Base-by-base conservation (phyloP, 2,888 invertebrate species). In the Folsomia manolachei region DNA sequence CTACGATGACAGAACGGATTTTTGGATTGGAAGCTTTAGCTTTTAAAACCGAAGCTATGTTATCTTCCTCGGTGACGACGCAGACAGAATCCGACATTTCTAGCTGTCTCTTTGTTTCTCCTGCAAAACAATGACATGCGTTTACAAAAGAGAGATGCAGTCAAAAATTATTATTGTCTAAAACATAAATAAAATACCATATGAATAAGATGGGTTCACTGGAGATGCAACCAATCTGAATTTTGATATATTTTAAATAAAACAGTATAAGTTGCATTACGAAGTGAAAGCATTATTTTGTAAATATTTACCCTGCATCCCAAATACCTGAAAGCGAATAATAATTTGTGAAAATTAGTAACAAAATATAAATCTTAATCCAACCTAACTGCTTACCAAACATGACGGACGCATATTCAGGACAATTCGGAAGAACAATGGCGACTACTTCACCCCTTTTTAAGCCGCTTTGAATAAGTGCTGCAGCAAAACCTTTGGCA, bases 391-490 rank as follows among this genome's bases (percentile, higher is more conserved):
- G n/a, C n/a, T n/a, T n/a, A n/a, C 80, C 80, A 67, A 76, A 75
- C 7, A 80, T 60, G 2, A 80, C 67, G 7, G 73, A 68, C 1
- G 76, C 74, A 66, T 87, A 90, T 83, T 94, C 93, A 0, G 93
- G 92, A 25, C 89, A 81, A 82, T 94, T 94, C 0, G 92, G 91
- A 70, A 92, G 82, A 81, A 91, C 87, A 4, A 93, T 80, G 0
- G 90, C 90, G 0, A 93, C 83, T 0, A 90, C 87, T 81, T 93
- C 90, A 1, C 90, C 88, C 0, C 87, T 87, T 77, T 86, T 83
- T 77, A 90, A 83, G 9, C 87, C 86, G 72, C 89, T 83, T 64
- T 86, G 86, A 0, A 86, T 86, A 0, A 88, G 81, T 24, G 90
- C 84, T 0, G 88, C 88, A 9, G 39, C 39, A 39, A 39, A 39